Base-by-base conservation (phyloP, 2,888 invertebrate genomes). In the Xylophagus ater region DNA sequence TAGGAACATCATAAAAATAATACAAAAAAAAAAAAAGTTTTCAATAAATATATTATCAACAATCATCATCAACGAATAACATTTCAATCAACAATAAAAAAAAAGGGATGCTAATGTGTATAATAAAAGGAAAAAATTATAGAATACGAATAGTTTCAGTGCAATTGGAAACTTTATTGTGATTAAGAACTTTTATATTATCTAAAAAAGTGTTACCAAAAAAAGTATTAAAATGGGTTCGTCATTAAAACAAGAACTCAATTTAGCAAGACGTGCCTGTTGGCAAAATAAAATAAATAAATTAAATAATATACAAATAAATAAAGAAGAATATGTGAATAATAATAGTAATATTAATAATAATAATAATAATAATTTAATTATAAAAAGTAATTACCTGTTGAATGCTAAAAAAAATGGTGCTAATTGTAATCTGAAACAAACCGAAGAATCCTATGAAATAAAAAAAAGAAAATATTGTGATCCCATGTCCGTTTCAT, bases 201-300 rank as follows among this genome's bases (percentile, higher is more conserved):
- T n/a, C n/a, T n/a, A n/a, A n/a, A n/a, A n/a, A n/a, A n/a, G n/a
- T n/a, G n/a, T n/a, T n/a, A n/a, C n/a, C n/a, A n/a, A n/a, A n/a
- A n/a, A n/a, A n/a, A n/a, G n/a, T n/a, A n/a, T n/a, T n/a, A n/a
- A n/a, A n/a, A n/a, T n/a, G n/a, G n/a, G n/a, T n/a, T n/a, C 60
- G 40, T 58, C 76, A 44, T 60, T 79, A 56, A 68, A 72, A 62
- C 77, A 79, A 62, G 74, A 78, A 56, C 77, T 79, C 55, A 78
- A 78, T 62, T 63, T 79, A 54, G 78, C 78, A 51, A 66, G 78
- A 50, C 70, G 78, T 49, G 79, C 78, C 45, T 79, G 78, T 68
- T 76, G 78, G 75, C 63, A 59, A 48, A 45, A 41, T 36, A 44
- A 15, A 31, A 32, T 26, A 37, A 24, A 17, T 14, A 23, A 21